Conservation (phyloP, 2,888 invertebrate genomes). For the Dasypogon diadema region DNA sequence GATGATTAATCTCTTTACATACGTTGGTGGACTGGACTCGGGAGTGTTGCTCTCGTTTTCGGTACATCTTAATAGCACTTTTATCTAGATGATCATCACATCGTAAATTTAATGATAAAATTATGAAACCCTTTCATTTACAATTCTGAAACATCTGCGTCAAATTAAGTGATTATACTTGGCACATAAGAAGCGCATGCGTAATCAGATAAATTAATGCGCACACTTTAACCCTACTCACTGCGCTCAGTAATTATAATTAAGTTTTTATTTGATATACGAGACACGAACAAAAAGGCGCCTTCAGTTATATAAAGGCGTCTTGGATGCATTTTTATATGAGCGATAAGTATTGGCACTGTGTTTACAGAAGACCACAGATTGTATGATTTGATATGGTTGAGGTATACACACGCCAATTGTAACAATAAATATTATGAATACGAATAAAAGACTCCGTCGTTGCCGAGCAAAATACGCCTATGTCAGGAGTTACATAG, state of each 20-base stretch:
- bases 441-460: neutral
- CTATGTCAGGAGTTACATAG: too few relatives aligned
- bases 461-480: too few relatives aligned
- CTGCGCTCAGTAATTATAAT: constrained; percentile 14
- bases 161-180: constrained; percentile 40
- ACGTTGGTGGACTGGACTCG: neutral
- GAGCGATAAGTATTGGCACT: constrained; percentile 17
- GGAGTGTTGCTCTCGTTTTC: neutral
- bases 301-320: neutral
- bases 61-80: constrained; percentile 4
- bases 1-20: constrained; percentile 26
- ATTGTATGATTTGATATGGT: neutral
- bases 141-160: constrained; percentile 21
- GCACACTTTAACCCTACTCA: constrained; percentile 31
- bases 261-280: constrained; percentile 30
- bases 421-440: neutral
- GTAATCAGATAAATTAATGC: constrained; percentile 42
- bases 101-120: constrained; percentile 28
- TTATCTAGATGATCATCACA: constrained; percentile 27
- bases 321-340: constrained; percentile 5
- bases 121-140: constrained; percentile 40
- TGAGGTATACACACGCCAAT: neutral
- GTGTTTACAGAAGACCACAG: neutral
- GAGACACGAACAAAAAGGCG: constrained; percentile 9
- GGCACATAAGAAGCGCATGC: constrained; percentile 9